phyloP scores from a whole-genome alignment of 1,140 invertebrate species.

The Drosophila ironensis region DNA sequence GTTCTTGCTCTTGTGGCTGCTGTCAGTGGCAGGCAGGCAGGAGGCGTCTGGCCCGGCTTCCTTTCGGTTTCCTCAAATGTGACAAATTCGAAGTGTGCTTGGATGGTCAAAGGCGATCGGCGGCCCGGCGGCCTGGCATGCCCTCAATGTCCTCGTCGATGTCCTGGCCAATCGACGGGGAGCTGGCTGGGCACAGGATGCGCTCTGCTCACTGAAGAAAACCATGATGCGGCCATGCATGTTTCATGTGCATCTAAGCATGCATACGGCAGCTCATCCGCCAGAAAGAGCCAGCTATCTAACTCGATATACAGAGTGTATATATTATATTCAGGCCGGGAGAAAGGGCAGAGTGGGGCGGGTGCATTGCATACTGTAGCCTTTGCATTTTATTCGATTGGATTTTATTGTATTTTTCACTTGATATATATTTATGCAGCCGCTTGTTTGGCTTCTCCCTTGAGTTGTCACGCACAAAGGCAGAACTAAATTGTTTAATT shows the following conservation, averaged over 20 bases:
- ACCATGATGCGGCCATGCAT: slow-evolving; percentile 38
- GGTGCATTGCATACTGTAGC: slow-evolving; percentile 34
- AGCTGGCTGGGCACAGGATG: slow-evolving; percentile 9
- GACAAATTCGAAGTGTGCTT: slow-evolving; percentile 71
- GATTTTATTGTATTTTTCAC: slow-evolving; percentile 76
- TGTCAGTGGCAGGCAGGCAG: slow-evolving; percentile 43
- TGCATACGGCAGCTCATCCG: slow-evolving; percentile 20
- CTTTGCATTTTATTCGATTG: slow-evolving; percentile 63
- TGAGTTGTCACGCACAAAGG: slow-evolving; percentile 80
- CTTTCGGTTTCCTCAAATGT: slow-evolving; percentile 49
- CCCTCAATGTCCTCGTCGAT: background rate
- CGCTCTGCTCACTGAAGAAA: slow-evolving; percentile 31
- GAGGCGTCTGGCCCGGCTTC: background rate
- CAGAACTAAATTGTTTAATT: slow-evolving; percentile 78
- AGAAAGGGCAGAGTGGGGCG: background rate
- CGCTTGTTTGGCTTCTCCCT: slow-evolving; percentile 73
- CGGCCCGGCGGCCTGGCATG: background rate
- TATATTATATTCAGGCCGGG: background rate
- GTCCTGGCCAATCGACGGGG: slow-evolving; percentile 59
- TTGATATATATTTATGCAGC: slow-evolving; percentile 71
- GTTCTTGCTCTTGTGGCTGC: slow-evolving; percentile 32
- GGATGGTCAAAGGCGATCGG: slow-evolving; percentile 63
- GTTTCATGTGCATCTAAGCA: slow-evolving; percentile 49
- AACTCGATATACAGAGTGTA: slow-evolving; percentile 6
- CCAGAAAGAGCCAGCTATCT: slow-evolving; percentile 25